These are phyloP conservation scores for Rhamnusium bicolor DNA, from an alignment of 2,888 invertebrate genomes.

Conservation along the genomic window DNA sequence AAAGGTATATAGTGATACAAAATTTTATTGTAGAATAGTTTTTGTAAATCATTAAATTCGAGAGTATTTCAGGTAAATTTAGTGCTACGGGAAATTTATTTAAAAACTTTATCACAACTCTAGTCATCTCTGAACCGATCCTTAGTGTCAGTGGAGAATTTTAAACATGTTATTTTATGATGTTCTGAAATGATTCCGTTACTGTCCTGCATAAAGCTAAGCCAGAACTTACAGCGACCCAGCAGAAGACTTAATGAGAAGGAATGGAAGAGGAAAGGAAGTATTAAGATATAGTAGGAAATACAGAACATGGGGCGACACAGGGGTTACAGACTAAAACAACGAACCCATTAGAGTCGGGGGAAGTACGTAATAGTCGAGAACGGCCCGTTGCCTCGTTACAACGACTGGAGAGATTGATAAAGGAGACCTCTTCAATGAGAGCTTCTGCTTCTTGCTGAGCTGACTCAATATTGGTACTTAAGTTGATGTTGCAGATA, in stretches of 20 bases:
- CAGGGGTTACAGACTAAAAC: constrained; percentile 62
- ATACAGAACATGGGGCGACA: constrained; percentile 63
- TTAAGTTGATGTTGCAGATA: constrained; percentile 30
- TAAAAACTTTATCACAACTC: no score
- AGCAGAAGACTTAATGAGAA: constrained; percentile 65
- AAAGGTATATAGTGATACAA: no score
- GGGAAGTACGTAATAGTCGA: constrained; percentile 59
- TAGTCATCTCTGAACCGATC: no score
- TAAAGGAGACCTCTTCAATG: constrained; percentile 50
- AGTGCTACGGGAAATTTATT: no score
- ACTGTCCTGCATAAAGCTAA: constrained; percentile 27
- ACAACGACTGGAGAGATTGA: constrained; percentile 54
- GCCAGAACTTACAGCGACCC: constrained; percentile 53
- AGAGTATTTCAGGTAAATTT: no score
- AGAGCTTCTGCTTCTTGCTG: constrained; percentile 29
- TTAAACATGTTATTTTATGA: not conserved
- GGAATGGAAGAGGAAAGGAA: constrained; percentile 64
- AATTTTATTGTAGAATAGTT: no score
- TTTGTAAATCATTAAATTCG: no score
- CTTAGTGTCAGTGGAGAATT: no score
- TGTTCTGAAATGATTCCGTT: constrained; percentile 10
- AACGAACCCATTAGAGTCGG: constrained; percentile 60
- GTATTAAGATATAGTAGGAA: constrained; percentile 67
- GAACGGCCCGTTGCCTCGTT: constrained; percentile 56
- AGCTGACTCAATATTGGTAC: constrained; percentile 30